Percentiles rank a stretch among this genome's conserved stretches.
Evolutionary conservation across 2,888 invertebrate genomes (phyloP).

Genomic region (Cyclophora albipunctata): DNA sequence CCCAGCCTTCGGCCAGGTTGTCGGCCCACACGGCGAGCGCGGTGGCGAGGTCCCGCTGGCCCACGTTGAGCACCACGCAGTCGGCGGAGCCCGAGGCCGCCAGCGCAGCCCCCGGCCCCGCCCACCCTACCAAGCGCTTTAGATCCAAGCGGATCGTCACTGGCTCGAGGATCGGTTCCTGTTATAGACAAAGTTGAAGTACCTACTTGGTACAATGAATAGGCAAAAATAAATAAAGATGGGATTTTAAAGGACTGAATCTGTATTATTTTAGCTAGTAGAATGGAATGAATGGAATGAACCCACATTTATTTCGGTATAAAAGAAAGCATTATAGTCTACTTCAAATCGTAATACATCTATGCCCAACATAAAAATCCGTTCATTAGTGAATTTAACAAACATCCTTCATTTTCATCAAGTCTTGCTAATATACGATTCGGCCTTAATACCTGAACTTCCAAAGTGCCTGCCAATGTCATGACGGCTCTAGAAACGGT

Average conservation of each 20-base stretch:
- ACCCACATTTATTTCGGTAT: too few relatives aligned
- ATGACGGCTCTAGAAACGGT: conserved; percentile 82
- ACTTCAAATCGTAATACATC: too few relatives aligned
- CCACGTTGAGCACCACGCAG: conserved; percentile 79
- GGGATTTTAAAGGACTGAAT: too few relatives aligned
- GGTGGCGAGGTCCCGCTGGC: conserved; percentile 84
- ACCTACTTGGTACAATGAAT: too few relatives aligned
- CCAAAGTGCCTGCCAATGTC: conserved; percentile 81
- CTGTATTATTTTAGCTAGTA: too few relatives aligned
- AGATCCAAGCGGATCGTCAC: conserved; percentile 82
- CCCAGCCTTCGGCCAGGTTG: conserved; percentile 76
- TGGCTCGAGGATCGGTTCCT: conserved; percentile 86
- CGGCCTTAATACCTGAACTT: conserved; percentile 76
- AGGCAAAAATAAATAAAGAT: too few relatives aligned
- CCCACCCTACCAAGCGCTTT: conserved; percentile 71
- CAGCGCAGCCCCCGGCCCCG: conserved; percentile 57
- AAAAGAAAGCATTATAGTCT: too few relatives aligned
- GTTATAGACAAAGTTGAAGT: too few relatives aligned
- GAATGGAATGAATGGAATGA: too few relatives aligned
- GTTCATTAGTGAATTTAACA: neutral
- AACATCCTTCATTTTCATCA: neutral
- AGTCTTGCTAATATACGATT: neutral
- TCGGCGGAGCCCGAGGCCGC: conserved; percentile 82
- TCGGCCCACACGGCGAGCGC: conserved; percentile 82
- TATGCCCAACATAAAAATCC: neutral